Base-by-base conservation (phyloP, 2,797 vertebrate genomes). In the Acanthis flammea region DNA sequence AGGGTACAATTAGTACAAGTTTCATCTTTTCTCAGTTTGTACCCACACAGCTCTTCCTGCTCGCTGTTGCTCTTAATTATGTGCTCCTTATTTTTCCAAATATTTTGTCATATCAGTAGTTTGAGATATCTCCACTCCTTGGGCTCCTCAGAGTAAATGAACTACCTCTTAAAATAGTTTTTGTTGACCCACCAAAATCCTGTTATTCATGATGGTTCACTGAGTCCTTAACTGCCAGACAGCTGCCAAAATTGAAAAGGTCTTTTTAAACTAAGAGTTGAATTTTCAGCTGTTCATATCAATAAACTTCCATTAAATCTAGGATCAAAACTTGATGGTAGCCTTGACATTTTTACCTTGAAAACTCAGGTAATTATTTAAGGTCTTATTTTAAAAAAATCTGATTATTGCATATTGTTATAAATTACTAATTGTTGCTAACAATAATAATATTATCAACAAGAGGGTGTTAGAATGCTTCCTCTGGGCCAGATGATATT, bases 1-100 rank as follows among this genome's bases (percentile, higher is more conserved):
- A 77, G 93, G 86, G 86, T 86, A 72, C 78, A 93, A 95, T 95
- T 94, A 92, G 67, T 66, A 27, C 57, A 89, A 93, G 54, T 89
- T 95, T 91, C 31, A 67, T 91, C 61, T 83, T 83, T 91, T 89
- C 65, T 85, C 41, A 21, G 13, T 93, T 93, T 86, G 39, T 80
- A 77, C 68, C 81, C 78, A 77, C 81, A 44, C 75, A 85, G 23
- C 48, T 93, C 88, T 91, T 92, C 77, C 72, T 83, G 57, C 58
- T 89, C 33, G 68, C 61, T 58, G 18, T 73, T 82, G 61, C 28
- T 86, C 19, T 76, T 93, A 62, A 81, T 90, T 58, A 68, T 4
- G 31, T n/a, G 47, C 35, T 88, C 19, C 19, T 71, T 80, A 47
- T 75, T 65, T 13, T 2, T 1, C 5, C 14, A 50, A 73, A 53